Base-by-base conservation (phyloP, 2,113 vertebrate genomes). In the Chionomys nivalis region DNA sequence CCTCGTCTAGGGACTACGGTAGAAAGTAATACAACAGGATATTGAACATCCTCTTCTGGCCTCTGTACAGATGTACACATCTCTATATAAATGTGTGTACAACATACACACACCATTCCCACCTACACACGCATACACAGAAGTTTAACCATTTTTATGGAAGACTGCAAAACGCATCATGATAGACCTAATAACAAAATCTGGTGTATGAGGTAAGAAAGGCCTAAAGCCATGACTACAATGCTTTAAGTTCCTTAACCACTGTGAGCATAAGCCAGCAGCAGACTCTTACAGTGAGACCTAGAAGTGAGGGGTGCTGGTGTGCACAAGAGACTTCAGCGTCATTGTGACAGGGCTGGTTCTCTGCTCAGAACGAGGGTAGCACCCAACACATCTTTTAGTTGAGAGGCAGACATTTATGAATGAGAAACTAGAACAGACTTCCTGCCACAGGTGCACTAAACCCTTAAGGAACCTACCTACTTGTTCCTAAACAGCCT, bases 191-290 rank as follows among this genome's bases (percentile, higher is more conserved):
- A 93, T 90, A 81, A 88, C 7, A 10, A 88, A 42, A 10, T 7
- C 26, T 21, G 28, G 14, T 2, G 3, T 10, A 11, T 63, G 52
- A 68, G 2, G 2, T 19, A 26, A 47, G 79, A 1, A 63, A 87
- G 61, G 12, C 44, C 47, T 82, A 82, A 82, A 63, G 31, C 26
- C 58, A 61, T 26, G 39, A 26, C 31, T 65, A 42, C 70, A 93
- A 24, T 2, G 3, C 21, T 49, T 12, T 6, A 49, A 49, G 52
- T 12, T 4, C 65, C 52, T 31, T 26, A 7, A 7, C 2, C 19
- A 66, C 47, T 3, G 24, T 8, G 21, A 39, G 19, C 6, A 7
- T 0, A 1, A 26, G 19, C 16, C 2, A 21, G n/a, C 10, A 3
- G 49, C 44, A 47, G 65, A 13, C 1, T 10, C 33, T 58, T 0